Evolutionary conservation across 2,797 vertebrate species (phyloP), one percentile per base, ranked within the genome.

Genomic region (Chelonia mydas): DNA sequence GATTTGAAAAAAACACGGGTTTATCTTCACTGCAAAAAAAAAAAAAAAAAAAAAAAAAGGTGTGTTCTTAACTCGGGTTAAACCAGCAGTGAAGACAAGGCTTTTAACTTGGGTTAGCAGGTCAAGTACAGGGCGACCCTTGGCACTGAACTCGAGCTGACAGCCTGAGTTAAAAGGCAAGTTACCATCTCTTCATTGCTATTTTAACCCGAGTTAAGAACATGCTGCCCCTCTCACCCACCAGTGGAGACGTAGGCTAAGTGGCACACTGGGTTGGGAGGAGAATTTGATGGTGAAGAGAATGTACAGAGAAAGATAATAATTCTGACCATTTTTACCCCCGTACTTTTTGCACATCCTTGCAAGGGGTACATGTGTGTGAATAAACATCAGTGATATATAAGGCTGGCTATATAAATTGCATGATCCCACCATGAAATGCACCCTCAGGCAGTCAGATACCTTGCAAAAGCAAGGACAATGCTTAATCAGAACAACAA

Each of bases 401-500:
- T 41, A 41, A 41, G 41, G 41, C 59, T 37, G 5, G 1, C 41
- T 65, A 89, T 84, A 83, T 78, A 96, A 96, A 94, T 96, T 90
- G 74, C 65, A 78, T 13, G 33, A 72, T 54, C 72, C 68, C 27
- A 27, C 33, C 83, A 81, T 74, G 83, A 92, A 92, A 93, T 16
- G 3, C 53, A 15, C 81, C 54, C 81, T 7, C 33, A 90, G 83
- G n/a, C 88, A 87, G 65, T 45, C 6, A 25, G 86, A 87, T 19
- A 65, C 31, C 37, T 54, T 19, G 50, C 41, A 83, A 50, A 33
- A 4, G 7, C 53, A 55, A 41, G 27, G 50, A 21, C 13, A 33
- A 49, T 49, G 27, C 45, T 45, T 72, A 91, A 88, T 86, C 80
- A 96, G 90, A 84, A 92, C 85, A 88, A 93, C 78, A 95, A 97